Evolutionary conservation across 2,888 invertebrate genomes (phyloP), one percentile per base, ranked within the genome.

Genomic region (Megaustenia siamemsis): DNA sequence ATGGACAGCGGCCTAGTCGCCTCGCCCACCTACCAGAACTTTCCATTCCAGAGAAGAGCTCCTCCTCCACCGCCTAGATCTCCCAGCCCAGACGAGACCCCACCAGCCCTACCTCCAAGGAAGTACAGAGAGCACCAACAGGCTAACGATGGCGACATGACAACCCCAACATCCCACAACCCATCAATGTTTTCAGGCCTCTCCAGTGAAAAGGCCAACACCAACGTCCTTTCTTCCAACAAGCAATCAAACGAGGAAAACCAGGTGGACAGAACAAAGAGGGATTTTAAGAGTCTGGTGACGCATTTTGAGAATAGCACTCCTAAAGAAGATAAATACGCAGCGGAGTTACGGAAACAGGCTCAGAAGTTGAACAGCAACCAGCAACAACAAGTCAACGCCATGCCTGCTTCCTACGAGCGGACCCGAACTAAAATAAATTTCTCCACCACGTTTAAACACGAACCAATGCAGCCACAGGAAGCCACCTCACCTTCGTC

Each of bases 351-450:
- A 28, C 89, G 92, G 10, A 89, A 88, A 66, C 93, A 88, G 92
- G 93, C 88, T 88, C 93, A 84, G 92, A 93, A 87, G 90, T 94
- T 89, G 90, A 93, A 90, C 89, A 89, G 91, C 60, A 91, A 90
- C 40, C 69, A 82, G 18, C 76, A 66, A 35, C 81, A 81, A 28
- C 82, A 83, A 56, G n/a, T 53, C 38, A 84, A 75, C 56, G 79
- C 85, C 68, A 76, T 63, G 73, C 82, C 85, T n/a, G 88, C 88
- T 84, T 80, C 85, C 21, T 83, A 87, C 35, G 83, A 86, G 40
- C 82, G 86, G 56, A 87, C 87, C 21, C 84, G 77, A 56, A 81
- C 87, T 1, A 82, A 76, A 43, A 86, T 86, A n/a, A 87, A 79
- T 79, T 82, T 89, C 69, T 87, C 91, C 18, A 91, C 91, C 77